Conservation (phyloP, 1,140 invertebrate genomes). For the Papilio machaon region DNA sequence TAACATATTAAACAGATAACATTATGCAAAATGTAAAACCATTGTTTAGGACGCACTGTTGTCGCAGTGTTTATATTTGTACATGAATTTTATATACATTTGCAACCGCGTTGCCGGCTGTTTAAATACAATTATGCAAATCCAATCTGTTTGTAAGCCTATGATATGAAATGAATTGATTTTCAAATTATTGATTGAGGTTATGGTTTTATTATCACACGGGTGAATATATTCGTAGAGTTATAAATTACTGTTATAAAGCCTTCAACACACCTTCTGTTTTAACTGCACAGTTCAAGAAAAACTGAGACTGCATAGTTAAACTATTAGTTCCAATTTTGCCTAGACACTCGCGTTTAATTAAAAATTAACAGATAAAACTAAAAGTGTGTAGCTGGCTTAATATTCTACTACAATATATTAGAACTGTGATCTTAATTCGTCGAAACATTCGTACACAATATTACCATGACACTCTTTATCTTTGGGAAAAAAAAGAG, state of each 20-base stretch:
- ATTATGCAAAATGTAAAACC: background rate
- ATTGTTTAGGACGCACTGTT: background rate
- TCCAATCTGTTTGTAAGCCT: background rate
- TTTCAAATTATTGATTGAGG: background rate
- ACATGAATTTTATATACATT: background rate
- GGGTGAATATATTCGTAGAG: background rate
- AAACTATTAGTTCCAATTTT: no score
- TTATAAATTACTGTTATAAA: background rate
- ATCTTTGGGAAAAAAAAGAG: no score
- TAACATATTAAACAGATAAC: background rate
- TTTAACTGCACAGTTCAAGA: no score
- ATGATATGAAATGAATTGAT: slow-evolving; percentile 2
- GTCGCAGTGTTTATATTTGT: background rate
- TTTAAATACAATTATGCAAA: slow-evolving; percentile 24
- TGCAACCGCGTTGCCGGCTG: background rate
- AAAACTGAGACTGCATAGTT: no score
- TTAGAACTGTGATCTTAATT: no score
- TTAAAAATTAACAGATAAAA: no score
- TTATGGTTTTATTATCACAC: background rate
- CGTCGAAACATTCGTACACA: no score
- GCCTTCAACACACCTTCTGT: no score
- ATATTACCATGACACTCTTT: no score
- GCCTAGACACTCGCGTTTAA: no score
- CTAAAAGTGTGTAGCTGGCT: no score
- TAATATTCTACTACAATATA: no score